Evolutionary conservation across 2,888 invertebrate species (phyloP).

Genomic region (Zeuzera pyrina): DNA sequence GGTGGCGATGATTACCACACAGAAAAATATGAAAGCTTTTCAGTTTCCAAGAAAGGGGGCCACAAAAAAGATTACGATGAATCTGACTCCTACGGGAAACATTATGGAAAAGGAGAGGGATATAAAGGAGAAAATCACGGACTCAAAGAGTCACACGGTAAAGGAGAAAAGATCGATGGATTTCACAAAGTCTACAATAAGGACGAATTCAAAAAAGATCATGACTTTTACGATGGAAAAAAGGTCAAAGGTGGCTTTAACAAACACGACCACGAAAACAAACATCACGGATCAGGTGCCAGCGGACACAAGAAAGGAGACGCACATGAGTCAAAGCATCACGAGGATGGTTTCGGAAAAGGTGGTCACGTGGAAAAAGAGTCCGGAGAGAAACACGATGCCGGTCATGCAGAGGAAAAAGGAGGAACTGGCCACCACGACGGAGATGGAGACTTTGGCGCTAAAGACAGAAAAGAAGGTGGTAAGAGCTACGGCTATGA

Average conservation of each 20-base stretch:
- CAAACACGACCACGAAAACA: conserved; percentile 69
- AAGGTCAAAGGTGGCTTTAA: conserved; percentile 73
- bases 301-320: conserved; percentile 69
- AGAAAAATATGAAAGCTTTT: conserved; percentile 66
- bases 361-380: conserved; percentile 69
- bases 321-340: conserved; percentile 64
- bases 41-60: conserved; percentile 62
- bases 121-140: conserved; percentile 69
- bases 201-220: conserved; percentile 81
- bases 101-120: conserved; percentile 62
- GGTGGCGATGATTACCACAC: conserved; percentile 69
- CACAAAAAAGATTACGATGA: conserved; percentile 67
- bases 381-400: conserved; percentile 44
- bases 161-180: conserved; percentile 76
- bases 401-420: conserved; percentile 63
- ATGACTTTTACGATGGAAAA: conserved; percentile 78
- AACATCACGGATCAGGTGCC: conserved; percentile 62
- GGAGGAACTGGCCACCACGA: conserved; percentile 63
- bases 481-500: conserved; percentile 63
- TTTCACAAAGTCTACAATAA: conserved; percentile 79
- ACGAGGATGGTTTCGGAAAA: conserved; percentile 58
- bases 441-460: conserved; percentile 61
- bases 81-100: conserved; percentile 62
- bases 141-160: conserved; percentile 66
- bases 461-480: conserved; percentile 30